These are phyloP conservation scores for Gymnoscelis rufifasciata DNA, from an alignment of 2,888 invertebrate species.

Conservation along the genomic window DNA sequence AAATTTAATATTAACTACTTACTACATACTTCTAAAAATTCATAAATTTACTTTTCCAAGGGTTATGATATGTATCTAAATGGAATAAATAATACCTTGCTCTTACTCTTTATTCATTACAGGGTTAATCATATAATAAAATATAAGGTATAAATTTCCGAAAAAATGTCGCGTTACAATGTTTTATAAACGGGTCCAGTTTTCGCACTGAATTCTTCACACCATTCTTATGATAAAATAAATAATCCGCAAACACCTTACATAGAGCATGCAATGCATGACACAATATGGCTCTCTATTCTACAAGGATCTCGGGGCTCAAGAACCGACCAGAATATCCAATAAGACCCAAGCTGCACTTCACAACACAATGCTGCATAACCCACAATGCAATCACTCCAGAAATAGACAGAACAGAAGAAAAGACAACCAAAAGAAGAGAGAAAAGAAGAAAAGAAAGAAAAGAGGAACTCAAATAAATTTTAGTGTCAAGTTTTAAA, in stretches of 20 bases:
- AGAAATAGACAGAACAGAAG: constrained; percentile 62
- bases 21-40: too few relatives aligned
- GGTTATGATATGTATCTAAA: too few relatives aligned
- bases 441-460: constrained; percentile 52
- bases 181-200: too few relatives aligned
- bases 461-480: constrained; percentile 60
- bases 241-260: constrained; percentile 1
- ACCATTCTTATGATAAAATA: not conserved
- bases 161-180: too few relatives aligned
- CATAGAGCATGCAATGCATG: constrained; percentile 56
- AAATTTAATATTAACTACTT: too few relatives aligned
- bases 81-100: too few relatives aligned
- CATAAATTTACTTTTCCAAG: too few relatives aligned
- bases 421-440: constrained; percentile 32
- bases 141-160: too few relatives aligned
- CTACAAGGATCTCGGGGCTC: constrained; percentile 53
- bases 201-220: not conserved
- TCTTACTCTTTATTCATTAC: too few relatives aligned
- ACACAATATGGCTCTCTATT: constrained; percentile 46
- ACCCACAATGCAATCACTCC: constrained; percentile 75
- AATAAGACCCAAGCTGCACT: constrained; percentile 46
- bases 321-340: constrained; percentile 48
- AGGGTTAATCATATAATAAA: too few relatives aligned
- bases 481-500: constrained; percentile 75
- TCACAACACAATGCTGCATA: constrained; percentile 71